Evolutionary conservation across 2,888 invertebrate species (phyloP), one percentile per base, ranked within the genome.

Genomic region (Coenonympha glycerion): DNA sequence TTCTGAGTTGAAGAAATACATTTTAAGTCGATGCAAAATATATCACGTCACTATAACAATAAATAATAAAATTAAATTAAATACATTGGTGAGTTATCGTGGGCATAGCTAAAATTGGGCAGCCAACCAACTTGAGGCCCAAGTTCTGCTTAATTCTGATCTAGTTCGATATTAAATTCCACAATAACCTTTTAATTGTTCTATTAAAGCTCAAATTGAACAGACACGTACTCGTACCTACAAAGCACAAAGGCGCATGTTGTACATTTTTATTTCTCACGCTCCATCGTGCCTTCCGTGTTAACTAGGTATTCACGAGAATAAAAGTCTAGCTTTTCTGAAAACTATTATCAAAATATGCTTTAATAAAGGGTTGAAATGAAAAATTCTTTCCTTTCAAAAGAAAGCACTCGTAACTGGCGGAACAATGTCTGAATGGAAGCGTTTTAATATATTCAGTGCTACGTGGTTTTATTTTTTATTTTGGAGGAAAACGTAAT

Each of bases 331-430:
- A 47, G 49, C 47, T 51, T 49, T 48, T 30, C 46, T 33, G 45
- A 41, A 61, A 55, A 61, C 52, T 52, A 58, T 67, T 63, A 62
- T 52, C 53, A 62, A 63, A 66, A 65, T 69, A 65, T 56, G 49
- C 54, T 55, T 53, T 59, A 62, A 59, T 59, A 55, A 55, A 57
- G 54, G 54, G 64, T 48, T 60, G 52, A 65, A 71, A 71, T 69
- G 65, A 72, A 64, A 71, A 72, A 70, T 73, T 71, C 61, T 69
- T 68, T 62, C 52, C 47, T 53, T 57, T 49, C 41, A 44, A 48
- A 51, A 42, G 47, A 47, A 59, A 61, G 44, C 45, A 34, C 28
- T 19, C 45, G 24, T 49, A 49, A 49, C 49, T 18, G 34, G 37
- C 37, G 22, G 37, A 49, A 49, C 49, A 49, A 44, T 49, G 44